phyloP scores from a whole-genome alignment of 2,113 vertebrate species.

The Chionis minor region DNA sequence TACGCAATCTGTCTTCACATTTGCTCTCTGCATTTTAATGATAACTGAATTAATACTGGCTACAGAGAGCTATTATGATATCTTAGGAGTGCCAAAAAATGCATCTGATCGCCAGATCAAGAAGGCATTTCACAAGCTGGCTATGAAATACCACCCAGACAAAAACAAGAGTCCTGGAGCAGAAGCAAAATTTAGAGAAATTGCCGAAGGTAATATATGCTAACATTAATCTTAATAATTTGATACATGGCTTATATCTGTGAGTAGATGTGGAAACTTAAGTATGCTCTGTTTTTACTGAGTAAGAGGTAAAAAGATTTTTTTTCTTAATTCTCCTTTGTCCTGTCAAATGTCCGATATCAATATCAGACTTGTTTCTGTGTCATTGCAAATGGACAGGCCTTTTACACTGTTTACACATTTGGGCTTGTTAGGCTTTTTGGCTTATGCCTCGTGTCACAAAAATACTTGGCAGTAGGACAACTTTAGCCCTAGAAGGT shows the following conservation, averaged over 20 bases:
- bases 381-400: not conserved
- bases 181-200: constrained; percentile 92
- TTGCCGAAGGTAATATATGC: constrained; percentile 87
- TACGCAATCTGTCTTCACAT: constrained; percentile 82
- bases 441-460: not conserved
- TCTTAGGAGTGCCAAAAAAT: constrained; percentile 90
- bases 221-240: not conserved
- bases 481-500: not conserved
- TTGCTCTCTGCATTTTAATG: constrained; percentile 90
- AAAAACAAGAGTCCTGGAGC: constrained; percentile 93
- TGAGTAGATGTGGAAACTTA: not conserved
- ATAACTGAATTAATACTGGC: constrained; percentile 94
- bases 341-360: not conserved
- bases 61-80: constrained; percentile 90
- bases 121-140: constrained; percentile 95
- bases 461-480: not conserved
- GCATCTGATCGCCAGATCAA: constrained; percentile 94
- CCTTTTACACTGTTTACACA: not conserved
- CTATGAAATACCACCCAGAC: constrained; percentile 96
- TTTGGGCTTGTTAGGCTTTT: not conserved
- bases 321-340: not conserved
- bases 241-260: not conserved
- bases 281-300: not conserved
- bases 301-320: not conserved
- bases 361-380: not conserved